A percentile compares a stretch with the other conserved stretches of the same genome.
phyloP scores from a whole-genome alignment of 30 jellyfish, hydroid and myxozoan species.

The Nemopilema nomurai region DNA sequence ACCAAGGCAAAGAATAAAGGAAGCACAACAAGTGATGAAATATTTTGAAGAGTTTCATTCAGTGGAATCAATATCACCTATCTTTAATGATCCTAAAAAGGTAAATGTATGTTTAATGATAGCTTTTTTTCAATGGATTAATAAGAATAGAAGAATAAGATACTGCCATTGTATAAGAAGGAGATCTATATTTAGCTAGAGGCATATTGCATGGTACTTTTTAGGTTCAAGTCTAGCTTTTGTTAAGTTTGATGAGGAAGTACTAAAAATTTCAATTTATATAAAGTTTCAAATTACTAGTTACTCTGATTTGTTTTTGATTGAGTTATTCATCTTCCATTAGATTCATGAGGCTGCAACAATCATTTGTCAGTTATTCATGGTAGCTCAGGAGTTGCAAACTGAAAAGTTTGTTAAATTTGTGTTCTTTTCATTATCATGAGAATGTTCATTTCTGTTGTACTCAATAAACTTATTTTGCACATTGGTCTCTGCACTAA shows the following conservation, averaged over 20 bases:
- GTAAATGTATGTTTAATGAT: constrained; percentile 27
- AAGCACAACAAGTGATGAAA: constrained; percentile 94
- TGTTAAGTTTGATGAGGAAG: no score
- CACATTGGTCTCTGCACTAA: no score
- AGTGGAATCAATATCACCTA: constrained; percentile 77
- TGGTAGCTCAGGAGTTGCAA: constrained; percentile 96
- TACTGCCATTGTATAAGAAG: no score
- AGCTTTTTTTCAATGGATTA: no score
- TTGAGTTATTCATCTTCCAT: neutral
- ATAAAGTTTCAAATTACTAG: no score
- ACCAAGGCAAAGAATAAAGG: constrained; percentile 95
- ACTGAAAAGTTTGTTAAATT: constrained; percentile 64
- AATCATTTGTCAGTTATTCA: constrained; percentile 77
- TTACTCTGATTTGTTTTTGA: no score
- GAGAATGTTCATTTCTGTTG: neutral
- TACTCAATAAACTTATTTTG: neutral
- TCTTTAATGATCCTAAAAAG: constrained; percentile 78
- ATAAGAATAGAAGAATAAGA: no score
- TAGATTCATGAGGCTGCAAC: constrained; percentile 95
- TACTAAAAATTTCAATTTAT: no score
- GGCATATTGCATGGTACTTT: no score
- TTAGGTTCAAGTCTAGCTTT: no score
- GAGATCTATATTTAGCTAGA: no score
- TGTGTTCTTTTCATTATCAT: neutral
- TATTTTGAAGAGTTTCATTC: constrained; percentile 95